Conservation (phyloP, 2,113 vertebrate species). For the Nibea albiflora region DNA sequence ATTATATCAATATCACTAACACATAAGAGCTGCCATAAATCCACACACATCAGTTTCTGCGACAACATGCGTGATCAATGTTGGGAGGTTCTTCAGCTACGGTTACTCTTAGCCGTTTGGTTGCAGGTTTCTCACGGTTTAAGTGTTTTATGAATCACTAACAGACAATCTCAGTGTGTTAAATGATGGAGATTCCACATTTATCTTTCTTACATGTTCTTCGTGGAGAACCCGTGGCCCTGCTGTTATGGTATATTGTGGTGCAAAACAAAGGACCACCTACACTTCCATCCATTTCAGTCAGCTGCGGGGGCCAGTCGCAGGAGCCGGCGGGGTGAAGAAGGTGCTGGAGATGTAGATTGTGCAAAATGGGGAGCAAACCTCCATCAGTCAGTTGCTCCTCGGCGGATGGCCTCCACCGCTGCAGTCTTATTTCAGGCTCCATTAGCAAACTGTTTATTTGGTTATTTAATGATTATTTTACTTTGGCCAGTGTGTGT, state of each 20-base stretch:
- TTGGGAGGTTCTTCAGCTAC: slow-evolving; percentile 43
- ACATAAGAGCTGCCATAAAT: slow-evolving; percentile 81
- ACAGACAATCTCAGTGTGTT: not conserved
- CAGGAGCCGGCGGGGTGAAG: not conserved
- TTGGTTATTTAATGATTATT: not conserved
- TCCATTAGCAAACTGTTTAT: not conserved
- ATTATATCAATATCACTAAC: slow-evolving; percentile 83
- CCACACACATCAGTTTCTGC: slow-evolving; percentile 69
- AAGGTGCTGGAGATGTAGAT: not conserved
- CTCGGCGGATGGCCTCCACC: not conserved
- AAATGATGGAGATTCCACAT: not conserved
- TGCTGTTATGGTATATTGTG: slow-evolving; percentile 13
- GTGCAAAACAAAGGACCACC: slow-evolving; percentile 32
- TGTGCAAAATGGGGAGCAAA: not conserved
- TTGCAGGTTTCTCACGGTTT: slow-evolving; percentile 29
- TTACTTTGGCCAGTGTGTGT: not conserved
- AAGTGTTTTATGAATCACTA: slow-evolving; percentile 54
- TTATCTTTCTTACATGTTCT: not conserved
- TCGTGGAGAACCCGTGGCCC: not conserved
- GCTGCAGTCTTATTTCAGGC: not conserved
- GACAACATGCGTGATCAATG: slow-evolving; percentile 74
- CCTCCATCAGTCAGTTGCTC: not conserved
- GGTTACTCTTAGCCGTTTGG: slow-evolving; percentile 50
- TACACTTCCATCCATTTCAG: slow-evolving; percentile 10
- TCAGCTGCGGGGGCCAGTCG: slow-evolving; percentile 4